These are phyloP conservation scores for Jaculus jaculus DNA, from an alignment of 2,113 vertebrate species.

Conservation along the genomic window DNA sequence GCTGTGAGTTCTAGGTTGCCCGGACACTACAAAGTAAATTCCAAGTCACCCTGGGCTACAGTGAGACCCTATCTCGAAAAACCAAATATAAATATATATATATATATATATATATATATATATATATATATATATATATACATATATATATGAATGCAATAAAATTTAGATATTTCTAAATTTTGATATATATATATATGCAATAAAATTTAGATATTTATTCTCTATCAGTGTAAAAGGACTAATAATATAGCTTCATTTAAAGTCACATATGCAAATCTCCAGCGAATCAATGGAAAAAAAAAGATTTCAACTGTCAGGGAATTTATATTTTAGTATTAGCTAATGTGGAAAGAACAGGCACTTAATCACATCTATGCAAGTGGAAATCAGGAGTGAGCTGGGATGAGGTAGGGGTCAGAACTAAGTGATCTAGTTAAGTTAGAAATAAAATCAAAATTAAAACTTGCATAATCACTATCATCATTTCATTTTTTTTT, in stretches of 20 bases:
- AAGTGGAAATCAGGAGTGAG: not conserved
- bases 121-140: too few species aligned
- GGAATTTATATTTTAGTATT: constrained; percentile 49
- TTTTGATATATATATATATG: too few species aligned
- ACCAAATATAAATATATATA: too few species aligned
- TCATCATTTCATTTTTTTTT: not conserved
- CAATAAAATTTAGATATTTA: constrained; percentile 60
- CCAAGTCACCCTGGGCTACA: too few species aligned
- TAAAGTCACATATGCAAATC: constrained; percentile 43
- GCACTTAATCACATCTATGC: not conserved
- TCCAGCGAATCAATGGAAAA: not conserved
- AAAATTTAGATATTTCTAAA: too few species aligned
- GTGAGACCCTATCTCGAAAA: too few species aligned
- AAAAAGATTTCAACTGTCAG: constrained; percentile 27
- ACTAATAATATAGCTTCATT: constrained; percentile 49
- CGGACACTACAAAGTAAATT: too few species aligned
- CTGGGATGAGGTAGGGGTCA: not conserved
- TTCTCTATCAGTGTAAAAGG: constrained; percentile 44
- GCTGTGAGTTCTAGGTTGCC: too few species aligned
- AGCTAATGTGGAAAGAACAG: not conserved
- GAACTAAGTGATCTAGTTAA: not conserved
- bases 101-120: too few species aligned
- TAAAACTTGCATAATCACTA: not conserved
- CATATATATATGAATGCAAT: too few species aligned
- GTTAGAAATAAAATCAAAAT: constrained; percentile 38